These are phyloP conservation scores for Crocodylus rhombifer DNA, from an alignment of 2,797 vertebrate species.

Conservation along the genomic window DNA sequence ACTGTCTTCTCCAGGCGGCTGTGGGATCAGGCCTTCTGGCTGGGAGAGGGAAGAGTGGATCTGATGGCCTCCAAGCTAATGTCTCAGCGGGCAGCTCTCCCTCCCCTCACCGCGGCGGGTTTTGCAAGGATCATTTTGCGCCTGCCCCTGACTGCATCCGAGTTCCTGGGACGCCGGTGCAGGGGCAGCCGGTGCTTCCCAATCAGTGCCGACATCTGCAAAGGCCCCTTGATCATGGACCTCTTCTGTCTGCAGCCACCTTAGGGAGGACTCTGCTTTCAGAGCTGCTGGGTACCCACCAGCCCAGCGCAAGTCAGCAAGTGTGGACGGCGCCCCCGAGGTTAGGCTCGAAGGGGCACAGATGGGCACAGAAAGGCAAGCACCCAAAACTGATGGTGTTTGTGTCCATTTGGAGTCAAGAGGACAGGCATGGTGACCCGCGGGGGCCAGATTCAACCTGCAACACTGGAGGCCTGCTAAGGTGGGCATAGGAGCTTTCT, in stretches of 20 bases:
- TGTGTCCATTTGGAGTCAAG: not conserved
- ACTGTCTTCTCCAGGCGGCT: not conserved
- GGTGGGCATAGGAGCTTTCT: not conserved
- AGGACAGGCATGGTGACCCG: not conserved
- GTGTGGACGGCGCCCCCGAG: not conserved
- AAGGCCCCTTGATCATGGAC: not conserved
- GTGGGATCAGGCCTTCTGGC: not conserved
- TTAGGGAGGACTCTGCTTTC: not conserved
- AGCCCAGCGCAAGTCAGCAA: not conserved
- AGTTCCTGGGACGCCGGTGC: not conserved
- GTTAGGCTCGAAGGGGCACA: not conserved
- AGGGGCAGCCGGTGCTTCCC: no score
- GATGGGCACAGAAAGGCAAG: not conserved
- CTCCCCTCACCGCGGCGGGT: not conserved
- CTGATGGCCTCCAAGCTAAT: not conserved
- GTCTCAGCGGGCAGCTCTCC: rapidly evolving
- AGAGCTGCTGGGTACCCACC: not conserved
- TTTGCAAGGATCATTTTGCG: not conserved
- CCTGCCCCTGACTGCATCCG: not conserved
- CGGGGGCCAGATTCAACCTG: not conserved
- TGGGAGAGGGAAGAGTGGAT: not conserved
- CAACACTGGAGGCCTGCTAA: not conserved
- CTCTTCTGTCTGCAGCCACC: not conserved
- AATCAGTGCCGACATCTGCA: not conserved
- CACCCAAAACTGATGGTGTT: not conserved